Conservation (phyloP, 2,888 invertebrate genomes). For the Megaustenia siamemsis region DNA sequence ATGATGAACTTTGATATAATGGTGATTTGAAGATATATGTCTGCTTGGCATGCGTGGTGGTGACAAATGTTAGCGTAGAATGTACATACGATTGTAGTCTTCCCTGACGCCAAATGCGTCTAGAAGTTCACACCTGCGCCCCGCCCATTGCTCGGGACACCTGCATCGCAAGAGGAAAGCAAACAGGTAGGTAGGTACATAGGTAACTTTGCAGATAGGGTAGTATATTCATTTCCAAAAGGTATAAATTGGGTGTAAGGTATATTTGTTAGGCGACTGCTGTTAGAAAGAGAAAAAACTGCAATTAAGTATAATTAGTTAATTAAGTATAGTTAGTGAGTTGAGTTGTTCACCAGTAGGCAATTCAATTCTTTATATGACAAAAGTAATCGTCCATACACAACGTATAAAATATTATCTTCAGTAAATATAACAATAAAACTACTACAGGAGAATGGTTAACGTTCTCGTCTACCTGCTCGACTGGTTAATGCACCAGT, state of each 20-base stretch:
- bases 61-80: neutral
- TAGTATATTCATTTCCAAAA: neutral
- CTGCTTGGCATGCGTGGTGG: neutral
- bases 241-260: neutral
- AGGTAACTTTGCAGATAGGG: neutral
- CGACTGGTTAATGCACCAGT: too few species aligned
- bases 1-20: neutral
- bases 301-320: neutral
- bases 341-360: too few species aligned
- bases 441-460: too few species aligned
- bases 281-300: neutral
- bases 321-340: too few species aligned
- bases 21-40: neutral
- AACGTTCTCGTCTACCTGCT: too few species aligned
- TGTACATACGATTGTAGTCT: constrained; percentile 55
- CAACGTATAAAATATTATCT: too few species aligned
- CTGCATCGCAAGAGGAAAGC: constrained; percentile 42
- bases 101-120: constrained; percentile 45
- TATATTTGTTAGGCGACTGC: neutral
- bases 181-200: constrained; percentile 17
- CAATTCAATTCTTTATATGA: too few species aligned
- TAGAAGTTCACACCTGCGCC: constrained; percentile 54
- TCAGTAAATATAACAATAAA: too few species aligned
- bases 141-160: constrained; percentile 57
- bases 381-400: too few species aligned